Percentiles rank a stretch among this genome's conserved stretches.
Evolutionary conservation across 2,888 invertebrate genomes (phyloP).

Genomic region (Eugnorisma glareosa): DNA sequence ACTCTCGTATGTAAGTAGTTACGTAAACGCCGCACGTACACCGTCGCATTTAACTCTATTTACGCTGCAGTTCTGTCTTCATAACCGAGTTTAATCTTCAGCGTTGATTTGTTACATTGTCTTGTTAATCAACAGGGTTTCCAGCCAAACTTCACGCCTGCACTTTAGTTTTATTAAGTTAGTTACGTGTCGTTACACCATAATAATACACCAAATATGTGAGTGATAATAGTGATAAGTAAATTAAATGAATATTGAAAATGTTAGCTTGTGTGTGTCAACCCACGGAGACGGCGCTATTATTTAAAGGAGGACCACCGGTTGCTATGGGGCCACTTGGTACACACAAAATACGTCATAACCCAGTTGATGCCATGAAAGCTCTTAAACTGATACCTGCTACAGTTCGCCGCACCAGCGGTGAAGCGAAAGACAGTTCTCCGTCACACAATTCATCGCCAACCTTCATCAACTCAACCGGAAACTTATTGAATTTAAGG

Average conservation of each 20-base stretch:
- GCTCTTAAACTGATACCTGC: conserved; percentile 80
- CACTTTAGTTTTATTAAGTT: conserved; percentile 12
- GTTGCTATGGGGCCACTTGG: conserved; percentile 90
- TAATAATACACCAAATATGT: conserved; percentile 77
- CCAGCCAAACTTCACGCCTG: conserved; percentile 69
- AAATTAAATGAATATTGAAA: conserved; percentile 81
- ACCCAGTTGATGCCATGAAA: conserved; percentile 81
- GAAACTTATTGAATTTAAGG: conserved; percentile 84
- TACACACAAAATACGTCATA: conserved; percentile 84
- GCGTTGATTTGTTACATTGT: conserved; percentile 23
- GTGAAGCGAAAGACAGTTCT: conserved; percentile 80
- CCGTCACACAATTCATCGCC: conserved; percentile 82
- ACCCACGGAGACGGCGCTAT: conserved; percentile 90
- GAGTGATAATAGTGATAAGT: conserved; percentile 81
- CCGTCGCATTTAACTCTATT: conserved; percentile 19
- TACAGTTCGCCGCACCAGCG: conserved; percentile 77
- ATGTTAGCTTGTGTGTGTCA: conserved; percentile 93
- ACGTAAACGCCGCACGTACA: conserved; percentile 35
- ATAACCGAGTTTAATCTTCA: conserved; percentile 13
- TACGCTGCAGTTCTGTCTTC: conserved; percentile 27
- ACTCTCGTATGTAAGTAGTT: conserved; percentile 30
- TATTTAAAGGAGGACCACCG: conserved; percentile 89
- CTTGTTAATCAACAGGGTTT: conserved; percentile 61
- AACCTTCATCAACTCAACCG: conserved; percentile 79
- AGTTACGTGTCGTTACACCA: conserved; percentile 37